Base-by-base conservation (phyloP, 2,113 vertebrate species). In the Fregetta grallaria region DNA sequence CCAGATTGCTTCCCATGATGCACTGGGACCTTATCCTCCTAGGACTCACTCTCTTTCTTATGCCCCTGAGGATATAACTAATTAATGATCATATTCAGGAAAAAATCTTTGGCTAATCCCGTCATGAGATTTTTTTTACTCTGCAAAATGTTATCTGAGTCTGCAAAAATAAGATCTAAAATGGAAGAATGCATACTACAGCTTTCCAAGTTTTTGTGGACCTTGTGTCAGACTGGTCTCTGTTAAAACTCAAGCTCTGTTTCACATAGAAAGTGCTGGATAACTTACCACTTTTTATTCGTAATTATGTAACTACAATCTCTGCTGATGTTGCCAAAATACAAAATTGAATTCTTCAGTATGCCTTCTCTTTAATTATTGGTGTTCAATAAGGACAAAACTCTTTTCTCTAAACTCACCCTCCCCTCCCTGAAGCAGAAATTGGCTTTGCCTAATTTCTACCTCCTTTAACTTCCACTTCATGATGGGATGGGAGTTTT, bases 401-500 rank as follows among this genome's bases (percentile, higher is more conserved):
- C 16, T 36, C 9, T 4, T 70, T 66, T 50, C 26, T 71, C 15
- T 78, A 72, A 67, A 29, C 3, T 70, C 14, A 42, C 0, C 5
- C 1, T 4, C 1, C 3, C 2, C 4, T 78, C 11, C 16, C 17
- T 3, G 5, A 89, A 77, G 45, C 7, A 66, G 15, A 76, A 29
- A 13, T 18, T 42, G 3, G 0, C 3, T 67, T 81, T 84, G 9
- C 5, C 20, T 15, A 50, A 4, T 59, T 55, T 42, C 5, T 30
- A 29, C 84, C 23, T 73, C 12, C 29, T 55, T 30, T n/a, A 29
- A 11, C 1, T 63, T 49, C 22, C 19, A 55, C 15, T 47, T 58
- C 10, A 18, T 49, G 3, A 20, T 1, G 2, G 34, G 13, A 30
- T 45, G 15, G 6, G 11, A 73, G 2, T 67, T 50, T 77, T 81